Evolutionary conservation across 1,140 invertebrate species (phyloP).

Genomic region (Heliconius congener): DNA sequence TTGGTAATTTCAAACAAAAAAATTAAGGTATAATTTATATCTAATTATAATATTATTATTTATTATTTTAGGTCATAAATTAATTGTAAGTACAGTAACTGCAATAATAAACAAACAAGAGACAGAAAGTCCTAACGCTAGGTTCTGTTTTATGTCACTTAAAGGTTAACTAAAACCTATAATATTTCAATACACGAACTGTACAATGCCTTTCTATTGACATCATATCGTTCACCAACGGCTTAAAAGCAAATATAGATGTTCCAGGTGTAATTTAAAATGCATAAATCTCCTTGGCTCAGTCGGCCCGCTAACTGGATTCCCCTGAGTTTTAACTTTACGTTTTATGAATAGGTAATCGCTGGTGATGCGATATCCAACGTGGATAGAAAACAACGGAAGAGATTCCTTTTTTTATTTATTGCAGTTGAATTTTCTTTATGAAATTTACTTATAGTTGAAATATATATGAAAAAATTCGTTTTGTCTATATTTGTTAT

Average conservation of each 20-base stretch:
- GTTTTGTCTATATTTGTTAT: no score
- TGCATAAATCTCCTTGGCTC: constrained; percentile 74
- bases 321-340: constrained; percentile 70
- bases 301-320: constrained; percentile 64
- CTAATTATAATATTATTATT: no score
- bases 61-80: no score
- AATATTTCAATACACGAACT: background rate
- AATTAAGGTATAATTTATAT: no score
- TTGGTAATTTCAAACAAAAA: no score
- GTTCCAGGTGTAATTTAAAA: constrained; percentile 71
- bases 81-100: no score
- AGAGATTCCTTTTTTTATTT: background rate
- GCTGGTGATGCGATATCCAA: constrained; percentile 46
- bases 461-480: no score
- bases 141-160: no score
- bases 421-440: background rate
- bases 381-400: constrained; percentile 24
- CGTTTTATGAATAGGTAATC: constrained; percentile 77
- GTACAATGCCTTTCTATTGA: background rate
- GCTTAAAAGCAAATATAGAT: constrained; percentile 20
- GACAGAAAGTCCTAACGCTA: no score
- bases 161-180: no score
- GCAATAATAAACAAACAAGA: no score
- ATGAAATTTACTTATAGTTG: background rate
- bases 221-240: background rate